Evolutionary conservation across 2,113 vertebrate genomes (phyloP).

Genomic region (Neodon shergylaensis): DNA sequence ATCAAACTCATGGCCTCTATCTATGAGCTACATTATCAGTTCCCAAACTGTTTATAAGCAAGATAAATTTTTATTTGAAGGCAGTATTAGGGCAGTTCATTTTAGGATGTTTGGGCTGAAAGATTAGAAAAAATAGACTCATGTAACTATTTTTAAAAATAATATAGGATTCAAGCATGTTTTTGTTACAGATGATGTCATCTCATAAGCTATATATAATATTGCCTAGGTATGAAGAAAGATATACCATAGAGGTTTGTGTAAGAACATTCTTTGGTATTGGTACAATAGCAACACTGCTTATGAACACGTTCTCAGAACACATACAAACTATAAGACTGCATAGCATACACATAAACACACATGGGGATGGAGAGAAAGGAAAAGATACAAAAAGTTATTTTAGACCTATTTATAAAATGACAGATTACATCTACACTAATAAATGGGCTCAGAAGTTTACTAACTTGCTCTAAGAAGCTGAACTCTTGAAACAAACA

Average conservation of each 20-base stretch:
- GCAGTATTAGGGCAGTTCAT: background rate
- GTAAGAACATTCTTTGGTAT: background rate
- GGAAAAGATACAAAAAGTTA: slow-evolving; percentile 17
- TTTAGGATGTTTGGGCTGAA: background rate
- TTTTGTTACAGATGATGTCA: background rate
- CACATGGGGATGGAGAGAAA: too few species aligned
- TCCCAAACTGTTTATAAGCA: slow-evolving; percentile 5
- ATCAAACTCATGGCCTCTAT: background rate
- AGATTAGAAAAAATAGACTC: background rate
- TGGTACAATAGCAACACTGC: background rate
- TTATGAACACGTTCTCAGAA: background rate
- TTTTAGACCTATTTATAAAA: background rate
- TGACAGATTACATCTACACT: background rate
- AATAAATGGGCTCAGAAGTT: slow-evolving; percentile 37
- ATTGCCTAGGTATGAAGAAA: background rate
- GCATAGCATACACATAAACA: background rate
- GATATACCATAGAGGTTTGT: background rate
- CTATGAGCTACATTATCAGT: background rate
- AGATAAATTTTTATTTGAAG: slow-evolving; percentile 39
- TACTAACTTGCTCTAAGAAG: slow-evolving; percentile 39
- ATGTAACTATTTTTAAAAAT: background rate
- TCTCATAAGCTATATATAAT: background rate
- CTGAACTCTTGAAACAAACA: slow-evolving; percentile 28
- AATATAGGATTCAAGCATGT: slow-evolving; percentile 24
- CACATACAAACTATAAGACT: background rate